A percentile compares a stretch with the other conserved stretches of the same genome.
phyloP scores from a whole-genome alignment of 2,888 invertebrate species.

The Rhamnusium bicolor region DNA sequence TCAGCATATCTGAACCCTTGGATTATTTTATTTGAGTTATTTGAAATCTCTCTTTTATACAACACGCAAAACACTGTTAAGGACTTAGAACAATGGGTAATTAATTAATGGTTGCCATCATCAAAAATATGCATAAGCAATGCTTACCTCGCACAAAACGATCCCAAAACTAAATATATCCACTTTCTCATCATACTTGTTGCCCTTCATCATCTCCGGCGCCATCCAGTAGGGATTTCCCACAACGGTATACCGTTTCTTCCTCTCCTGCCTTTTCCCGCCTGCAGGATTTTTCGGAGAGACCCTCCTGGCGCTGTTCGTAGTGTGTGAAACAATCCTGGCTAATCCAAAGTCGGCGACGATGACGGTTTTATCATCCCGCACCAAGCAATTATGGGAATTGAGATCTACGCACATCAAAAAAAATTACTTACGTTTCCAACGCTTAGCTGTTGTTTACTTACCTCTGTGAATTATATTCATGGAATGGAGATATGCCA shows the following conservation, averaged over 20 bases:
- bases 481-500: slow-evolving; percentile 95
- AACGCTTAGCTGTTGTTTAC: slow-evolving; percentile 10
- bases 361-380: slow-evolving; percentile 87
- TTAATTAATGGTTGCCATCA: too few species aligned
- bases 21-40: too few species aligned
- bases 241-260: slow-evolving; percentile 95
- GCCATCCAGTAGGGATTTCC: slow-evolving; percentile 99
- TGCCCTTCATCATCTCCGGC: slow-evolving; percentile 98
- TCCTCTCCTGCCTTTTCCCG: slow-evolving; percentile 76
- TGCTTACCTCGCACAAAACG: slow-evolving; percentile 89
- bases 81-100: too few species aligned
- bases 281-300: slow-evolving; percentile 62
- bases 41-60: too few species aligned
- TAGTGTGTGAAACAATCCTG: slow-evolving; percentile 79
- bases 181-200: slow-evolving; percentile 96
- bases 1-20: too few species aligned
- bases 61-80: too few species aligned
- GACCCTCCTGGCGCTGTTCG: slow-evolving; percentile 64
- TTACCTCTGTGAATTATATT: slow-evolving; percentile 85
- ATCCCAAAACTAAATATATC: slow-evolving; percentile 98
- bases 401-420: slow-evolving; percentile 83
- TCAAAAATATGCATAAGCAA: slow-evolving; percentile 2
- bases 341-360: slow-evolving; percentile 97
- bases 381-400: slow-evolving; percentile 93
- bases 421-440: too few species aligned